These are phyloP conservation scores for Pogoniulus pusillus DNA, from an alignment of 2,797 vertebrate species.

Conservation along the genomic window DNA sequence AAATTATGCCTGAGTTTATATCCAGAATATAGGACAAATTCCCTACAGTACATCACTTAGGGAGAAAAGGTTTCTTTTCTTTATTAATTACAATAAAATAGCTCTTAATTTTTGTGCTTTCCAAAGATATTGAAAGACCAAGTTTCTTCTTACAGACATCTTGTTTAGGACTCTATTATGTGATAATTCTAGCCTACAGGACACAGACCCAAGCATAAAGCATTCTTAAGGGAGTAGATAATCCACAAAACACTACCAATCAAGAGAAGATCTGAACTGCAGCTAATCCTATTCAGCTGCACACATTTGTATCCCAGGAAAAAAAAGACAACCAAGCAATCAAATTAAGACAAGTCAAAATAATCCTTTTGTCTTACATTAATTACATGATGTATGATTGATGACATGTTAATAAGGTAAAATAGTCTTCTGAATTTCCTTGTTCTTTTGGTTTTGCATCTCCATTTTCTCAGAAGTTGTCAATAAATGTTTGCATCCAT, in stretches of 20 bases:
- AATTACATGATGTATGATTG: neutral
- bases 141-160: neutral
- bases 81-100: neutral
- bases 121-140: neutral
- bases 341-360: neutral
- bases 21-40: neutral
- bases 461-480: neutral
- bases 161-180: neutral
- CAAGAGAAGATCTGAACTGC: neutral
- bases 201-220: neutral
- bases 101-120: neutral
- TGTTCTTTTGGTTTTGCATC: neutral
- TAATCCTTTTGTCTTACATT: neutral
- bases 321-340: neutral
- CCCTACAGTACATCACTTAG: neutral
- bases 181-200: neutral
- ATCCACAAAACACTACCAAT: neutral
- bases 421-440: neutral
- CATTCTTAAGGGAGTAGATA: neutral
- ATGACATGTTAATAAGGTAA: neutral
- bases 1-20: neutral
- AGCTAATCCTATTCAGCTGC: neutral
- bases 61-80: neutral
- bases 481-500: neutral
- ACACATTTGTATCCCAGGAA: neutral